These are phyloP conservation scores for Eumacrocentrus americanus DNA, from an alignment of 2,888 invertebrate genomes.

Conservation along the genomic window DNA sequence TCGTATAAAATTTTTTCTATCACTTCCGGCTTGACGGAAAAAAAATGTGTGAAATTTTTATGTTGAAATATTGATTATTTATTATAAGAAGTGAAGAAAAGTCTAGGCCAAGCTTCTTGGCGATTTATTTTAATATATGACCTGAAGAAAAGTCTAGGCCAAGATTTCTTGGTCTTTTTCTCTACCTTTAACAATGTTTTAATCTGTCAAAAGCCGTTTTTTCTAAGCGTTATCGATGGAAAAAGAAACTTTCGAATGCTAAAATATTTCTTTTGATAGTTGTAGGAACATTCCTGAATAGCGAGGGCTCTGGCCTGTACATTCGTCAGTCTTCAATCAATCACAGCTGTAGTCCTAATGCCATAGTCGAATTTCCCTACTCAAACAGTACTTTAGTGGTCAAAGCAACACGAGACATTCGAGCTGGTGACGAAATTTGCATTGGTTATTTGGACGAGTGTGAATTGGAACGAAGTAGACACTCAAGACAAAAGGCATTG, in stretches of 20 bases:
- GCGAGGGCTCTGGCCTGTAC: constrained; percentile 91
- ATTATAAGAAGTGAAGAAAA: too few species aligned
- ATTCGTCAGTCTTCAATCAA: constrained; percentile 86
- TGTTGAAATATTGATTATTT: too few species aligned
- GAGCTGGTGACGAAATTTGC: constrained; percentile 84
- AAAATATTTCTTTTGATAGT: constrained; percentile 60
- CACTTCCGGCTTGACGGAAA: too few species aligned
- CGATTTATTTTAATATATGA: too few species aligned
- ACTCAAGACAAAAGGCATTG: constrained; percentile 82
- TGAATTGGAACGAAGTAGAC: constrained; percentile 77
- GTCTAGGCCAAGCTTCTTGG: too few species aligned
- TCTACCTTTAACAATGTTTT: too few species aligned
- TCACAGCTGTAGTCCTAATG: constrained; percentile 92
- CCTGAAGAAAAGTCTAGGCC: too few species aligned
- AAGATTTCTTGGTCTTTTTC: too few species aligned
- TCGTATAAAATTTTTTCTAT: too few species aligned
- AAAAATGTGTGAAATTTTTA: too few species aligned
- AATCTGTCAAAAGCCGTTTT: too few species aligned
- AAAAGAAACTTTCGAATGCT: constrained; percentile 10
- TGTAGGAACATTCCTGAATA: constrained; percentile 84
- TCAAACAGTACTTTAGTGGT: constrained; percentile 79
- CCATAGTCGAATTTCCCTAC: constrained; percentile 81
- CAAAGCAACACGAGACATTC: constrained; percentile 74
- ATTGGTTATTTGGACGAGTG: constrained; percentile 93
- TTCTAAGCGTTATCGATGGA: constrained; percentile 15